Evolutionary conservation across 2,113 vertebrate genomes (phyloP), one percentile per base, ranked within the genome.

Genomic region (Lophura nycthemera): DNA sequence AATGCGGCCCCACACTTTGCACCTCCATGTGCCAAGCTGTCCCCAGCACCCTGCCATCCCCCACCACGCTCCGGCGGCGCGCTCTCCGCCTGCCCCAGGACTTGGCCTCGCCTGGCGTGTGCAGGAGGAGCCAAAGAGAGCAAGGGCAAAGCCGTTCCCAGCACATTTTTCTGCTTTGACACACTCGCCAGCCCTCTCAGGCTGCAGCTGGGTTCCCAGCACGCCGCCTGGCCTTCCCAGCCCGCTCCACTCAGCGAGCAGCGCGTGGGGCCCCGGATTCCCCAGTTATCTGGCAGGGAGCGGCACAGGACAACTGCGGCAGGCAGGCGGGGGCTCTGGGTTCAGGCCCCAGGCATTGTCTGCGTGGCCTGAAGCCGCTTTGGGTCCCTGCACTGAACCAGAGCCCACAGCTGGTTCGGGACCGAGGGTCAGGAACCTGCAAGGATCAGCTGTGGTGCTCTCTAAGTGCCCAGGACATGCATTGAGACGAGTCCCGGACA

Each of bases 401-500:
- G 36, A 32, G 24, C 83, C 47, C 5, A 0, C 17, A 36, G 34
- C 7, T 9, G 45, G 32, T 24, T 50, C 38, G 54, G 57, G 38
- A 30, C 32, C 22, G 47, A 11, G 1, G 3, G 42, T 36, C 1
- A 2, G 36, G n/a, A 85, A n/a, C 50, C n/a, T 43, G 38, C 54
- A 22, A 48, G 76, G 69, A 64, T 52, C 34, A 66, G 22, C 60
- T 32, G 57, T 0, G 7, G 38, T 36, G 50, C 11, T 48, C 48
- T 24, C 48, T 30, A 47, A 48, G 34, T 5, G 30, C 45, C 30
- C 34, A 4, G 5, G 67, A 4, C 74, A 10, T 4, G 36, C 0
- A 0, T 13, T 0, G 14, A 67, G 76, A 63, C 0, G 2, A 50
- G 81, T 5, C 43, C 40, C 1, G 1, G 65, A 14, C 12, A 57